phyloP scores from a whole-genome alignment of 2,888 invertebrate genomes.

The Netelia melanura region DNA sequence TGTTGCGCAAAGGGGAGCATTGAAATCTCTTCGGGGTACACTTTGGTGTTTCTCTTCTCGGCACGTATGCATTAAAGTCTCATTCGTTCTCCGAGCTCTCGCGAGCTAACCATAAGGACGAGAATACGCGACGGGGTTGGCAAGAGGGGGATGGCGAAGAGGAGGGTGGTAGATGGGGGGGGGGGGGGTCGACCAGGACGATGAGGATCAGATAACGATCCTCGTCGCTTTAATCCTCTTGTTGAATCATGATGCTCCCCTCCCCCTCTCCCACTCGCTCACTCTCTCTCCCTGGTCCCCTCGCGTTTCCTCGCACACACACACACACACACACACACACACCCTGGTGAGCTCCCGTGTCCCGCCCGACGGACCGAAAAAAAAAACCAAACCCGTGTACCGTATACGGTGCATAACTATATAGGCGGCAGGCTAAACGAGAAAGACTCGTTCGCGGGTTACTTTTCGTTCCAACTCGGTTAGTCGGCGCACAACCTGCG shows the following conservation, averaged over 20 bases:
- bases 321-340: neutral
- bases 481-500: conserved; percentile 46
- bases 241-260: conserved; percentile 65
- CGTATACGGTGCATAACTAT: neutral
- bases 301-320: conserved; percentile 1
- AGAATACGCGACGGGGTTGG: conserved; percentile 25
- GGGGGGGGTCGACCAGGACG: conserved; percentile 38
- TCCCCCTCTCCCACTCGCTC: neutral
- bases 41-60: neutral
- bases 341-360: conserved; percentile 48
- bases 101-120: conserved; percentile 16
- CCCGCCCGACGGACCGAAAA: conserved; percentile 34
- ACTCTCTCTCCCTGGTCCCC: neutral
- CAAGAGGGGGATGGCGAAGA: too few species aligned
- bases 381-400: conserved; percentile 50
- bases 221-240: conserved; percentile 63
- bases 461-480: conserved; percentile 62
- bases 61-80: conserved; percentile 28
- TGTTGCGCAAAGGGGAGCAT: too few species aligned
- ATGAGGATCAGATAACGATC: conserved; percentile 65
- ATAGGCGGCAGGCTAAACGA: conserved; percentile 34
- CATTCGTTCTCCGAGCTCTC: conserved; percentile 34
- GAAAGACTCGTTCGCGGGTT: conserved; percentile 61
- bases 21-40: conserved; percentile 3
- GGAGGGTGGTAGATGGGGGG: too few species aligned